These are phyloP conservation scores for Lampris incognitus DNA, from an alignment of 2,113 vertebrate genomes.

Conservation along the genomic window DNA sequence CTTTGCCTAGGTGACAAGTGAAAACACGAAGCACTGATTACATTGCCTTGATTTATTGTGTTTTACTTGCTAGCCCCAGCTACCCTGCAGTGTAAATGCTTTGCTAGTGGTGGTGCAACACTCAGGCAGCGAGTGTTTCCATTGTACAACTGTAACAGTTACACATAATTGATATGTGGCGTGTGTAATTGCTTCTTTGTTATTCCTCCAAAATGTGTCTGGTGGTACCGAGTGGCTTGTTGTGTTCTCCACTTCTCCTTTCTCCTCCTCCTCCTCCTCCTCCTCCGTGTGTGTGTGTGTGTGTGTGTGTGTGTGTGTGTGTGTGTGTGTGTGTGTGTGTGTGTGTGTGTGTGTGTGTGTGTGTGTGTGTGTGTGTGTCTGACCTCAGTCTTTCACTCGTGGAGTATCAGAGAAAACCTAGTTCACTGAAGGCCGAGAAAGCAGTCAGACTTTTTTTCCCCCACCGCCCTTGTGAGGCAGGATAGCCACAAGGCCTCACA, in stretches of 20 bases:
- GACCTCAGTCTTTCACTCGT: neutral
- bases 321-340: neutral
- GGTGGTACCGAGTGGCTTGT: constrained; percentile 49
- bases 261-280: neutral
- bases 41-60: constrained; percentile 58
- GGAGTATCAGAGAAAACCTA: constrained; percentile 52
- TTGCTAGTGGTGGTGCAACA: constrained; percentile 56
- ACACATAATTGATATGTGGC: constrained; percentile 65
- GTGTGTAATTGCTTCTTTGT: constrained; percentile 72
- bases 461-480: constrained; percentile 9
- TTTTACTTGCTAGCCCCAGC: constrained; percentile 26
- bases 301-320: too few relatives aligned
- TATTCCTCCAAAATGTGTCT: constrained; percentile 67
- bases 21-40: constrained; percentile 59
- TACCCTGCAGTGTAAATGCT: constrained; percentile 45
- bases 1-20: constrained; percentile 36
- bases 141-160: constrained; percentile 58
- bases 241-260: neutral
- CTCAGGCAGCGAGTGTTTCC: constrained; percentile 30
- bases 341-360: too few relatives aligned
- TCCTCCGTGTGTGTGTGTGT: neutral
- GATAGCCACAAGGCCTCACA: constrained; percentile 33
- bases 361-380: too few relatives aligned
- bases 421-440: constrained; percentile 33
- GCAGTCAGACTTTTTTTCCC: constrained; percentile 32